phyloP scores from a whole-genome alignment of 2,113 vertebrate species.

The Ornithorhynchus anatinus region DNA sequence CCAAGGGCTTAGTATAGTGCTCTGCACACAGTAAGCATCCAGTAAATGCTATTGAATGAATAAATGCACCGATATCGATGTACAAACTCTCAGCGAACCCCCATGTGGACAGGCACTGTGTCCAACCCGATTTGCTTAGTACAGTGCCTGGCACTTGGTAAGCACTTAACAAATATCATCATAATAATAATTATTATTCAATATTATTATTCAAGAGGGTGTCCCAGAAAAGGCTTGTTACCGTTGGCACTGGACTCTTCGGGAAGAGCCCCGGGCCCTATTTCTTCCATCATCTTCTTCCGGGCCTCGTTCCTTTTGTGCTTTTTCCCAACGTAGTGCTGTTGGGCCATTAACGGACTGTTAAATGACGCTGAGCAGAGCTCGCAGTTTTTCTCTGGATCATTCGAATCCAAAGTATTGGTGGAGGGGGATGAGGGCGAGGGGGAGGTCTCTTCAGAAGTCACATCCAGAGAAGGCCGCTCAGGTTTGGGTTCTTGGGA shows the following conservation, averaged over 20 bases:
- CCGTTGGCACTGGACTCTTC: slow-evolving; percentile 47
- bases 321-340: slow-evolving; percentile 83
- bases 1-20: too few relatives aligned
- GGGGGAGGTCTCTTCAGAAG: slow-evolving; percentile 16
- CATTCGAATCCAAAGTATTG: slow-evolving; percentile 59
- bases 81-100: too few relatives aligned
- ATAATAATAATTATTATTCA: too few relatives aligned
- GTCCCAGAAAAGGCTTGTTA: too few relatives aligned
- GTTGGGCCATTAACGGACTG: slow-evolving; percentile 72
- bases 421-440: neutral
- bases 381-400: slow-evolving; percentile 75
- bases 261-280: slow-evolving; percentile 62
- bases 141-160: too few relatives aligned
- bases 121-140: too few relatives aligned
- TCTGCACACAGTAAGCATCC: too few relatives aligned
- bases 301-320: slow-evolving; percentile 80
- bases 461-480: slow-evolving; percentile 20
- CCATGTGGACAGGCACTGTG: too few relatives aligned
- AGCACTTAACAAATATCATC: too few relatives aligned
- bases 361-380: slow-evolving; percentile 80
- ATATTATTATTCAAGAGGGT: too few relatives aligned
- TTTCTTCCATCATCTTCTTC: slow-evolving; percentile 67
- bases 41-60: too few relatives aligned
- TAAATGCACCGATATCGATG: too few relatives aligned
- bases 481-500: slow-evolving; percentile 24